Evolutionary conservation across 2,113 vertebrate species (phyloP).

Genomic region (Burhinus bistriatus): DNA sequence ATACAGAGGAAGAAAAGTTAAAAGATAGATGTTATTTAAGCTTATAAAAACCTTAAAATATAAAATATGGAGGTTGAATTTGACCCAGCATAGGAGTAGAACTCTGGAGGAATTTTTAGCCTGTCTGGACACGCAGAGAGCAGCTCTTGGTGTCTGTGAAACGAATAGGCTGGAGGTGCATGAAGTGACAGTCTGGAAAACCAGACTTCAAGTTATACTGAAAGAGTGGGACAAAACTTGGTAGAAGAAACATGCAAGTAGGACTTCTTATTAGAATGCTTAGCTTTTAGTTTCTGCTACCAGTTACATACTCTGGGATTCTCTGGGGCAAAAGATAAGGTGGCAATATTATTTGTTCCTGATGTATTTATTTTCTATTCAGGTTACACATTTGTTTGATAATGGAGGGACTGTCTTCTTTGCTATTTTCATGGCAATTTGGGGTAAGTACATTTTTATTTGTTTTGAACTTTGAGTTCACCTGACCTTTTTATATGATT

Average conservation of each 20-base stretch:
- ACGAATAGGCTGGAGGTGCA: background rate
- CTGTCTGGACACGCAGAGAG: background rate
- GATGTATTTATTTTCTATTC: conserved; percentile 27
- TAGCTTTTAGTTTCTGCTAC: background rate
- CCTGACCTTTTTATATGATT: background rate
- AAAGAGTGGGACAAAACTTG: background rate
- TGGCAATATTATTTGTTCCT: background rate
- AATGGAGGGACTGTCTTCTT: conserved; percentile 86
- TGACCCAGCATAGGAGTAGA: background rate
- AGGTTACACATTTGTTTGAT: conserved; percentile 85
- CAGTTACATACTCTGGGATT: background rate
- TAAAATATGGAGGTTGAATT: background rate
- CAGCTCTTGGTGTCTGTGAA: background rate
- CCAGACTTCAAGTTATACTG: background rate
- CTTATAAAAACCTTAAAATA: background rate
- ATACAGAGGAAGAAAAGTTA: background rate
- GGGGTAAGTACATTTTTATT: conserved; percentile 76
- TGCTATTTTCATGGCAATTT: conserved; percentile 86
- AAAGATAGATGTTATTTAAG: background rate
- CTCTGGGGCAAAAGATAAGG: background rate
- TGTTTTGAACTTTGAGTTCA: background rate
- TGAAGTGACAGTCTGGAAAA: background rate
- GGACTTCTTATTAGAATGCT: background rate
- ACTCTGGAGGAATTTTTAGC: background rate
- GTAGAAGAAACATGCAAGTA: background rate